Base-by-base conservation (phyloP, 1,140 invertebrate species). In the Bombyx mandarina region DNA sequence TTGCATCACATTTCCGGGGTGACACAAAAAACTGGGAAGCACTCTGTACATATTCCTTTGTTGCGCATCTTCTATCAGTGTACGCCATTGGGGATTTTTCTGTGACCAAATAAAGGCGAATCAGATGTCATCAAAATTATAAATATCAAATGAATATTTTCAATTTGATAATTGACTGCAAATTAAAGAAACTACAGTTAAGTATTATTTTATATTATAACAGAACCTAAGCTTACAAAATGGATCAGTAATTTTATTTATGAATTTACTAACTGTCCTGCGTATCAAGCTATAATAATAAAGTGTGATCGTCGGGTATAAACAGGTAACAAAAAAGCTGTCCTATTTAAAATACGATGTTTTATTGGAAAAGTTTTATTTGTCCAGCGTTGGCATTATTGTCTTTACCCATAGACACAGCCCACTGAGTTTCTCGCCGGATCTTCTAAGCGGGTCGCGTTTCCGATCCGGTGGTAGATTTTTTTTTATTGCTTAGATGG, bases 1-100 rank as follows among this genome's bases (percentile, higher is more conserved):
- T 3, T 54, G 58, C 10, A 60, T 57, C 0, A 59, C n/a, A 1
- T 68, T 54, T 9, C 66, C 51, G 1, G 63, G 63, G 52, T 72
- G 75, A 48, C 82, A 85, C 57, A 81, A 59, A 53, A 63, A 73
- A 45, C 62, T 65, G 7, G 83, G 82, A 7, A 87, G 66, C 6
- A 49, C 56, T 22, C 53, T 73, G 55, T 69, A 82, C 7, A 84
- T 51, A 22, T 74, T 74, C 56, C 79, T 70, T 51, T 55, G 60
- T 54, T 79, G 71, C 4, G 84, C 77, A 47, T 87, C 82, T 54
- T 85, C 77, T 3, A 87, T 45, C 22, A 87, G 62, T 2, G 82
- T 85, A 44, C 75, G 72, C 84, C 84, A 87, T 62, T 78, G 81
- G n/a, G 63, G 44, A 56, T 85, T 79, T 69, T 71, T 80, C 84